Evolutionary conservation across 2,888 invertebrate species (phyloP).

Genomic region (Pseudococcus jackbeardsleyi): DNA sequence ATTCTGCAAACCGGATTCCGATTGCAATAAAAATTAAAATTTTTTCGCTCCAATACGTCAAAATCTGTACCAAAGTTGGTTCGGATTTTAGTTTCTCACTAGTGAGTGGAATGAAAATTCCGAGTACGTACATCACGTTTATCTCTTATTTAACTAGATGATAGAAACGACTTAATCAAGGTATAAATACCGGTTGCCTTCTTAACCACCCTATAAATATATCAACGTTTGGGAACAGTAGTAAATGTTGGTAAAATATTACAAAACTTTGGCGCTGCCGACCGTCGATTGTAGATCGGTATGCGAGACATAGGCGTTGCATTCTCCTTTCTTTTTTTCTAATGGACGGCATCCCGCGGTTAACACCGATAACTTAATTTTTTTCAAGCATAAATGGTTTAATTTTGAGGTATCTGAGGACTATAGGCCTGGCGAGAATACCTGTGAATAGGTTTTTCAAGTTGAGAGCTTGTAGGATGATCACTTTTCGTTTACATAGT

Average conservation of each 20-base stretch:
- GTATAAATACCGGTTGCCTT: conserved; percentile 51
- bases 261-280: conserved; percentile 49
- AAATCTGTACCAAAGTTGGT: neutral
- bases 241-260: conserved; percentile 57
- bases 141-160: conserved; percentile 46
- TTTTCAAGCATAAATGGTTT: conserved; percentile 13
- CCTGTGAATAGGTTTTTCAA: neutral
- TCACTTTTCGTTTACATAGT: conserved; percentile 16
- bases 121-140: conserved; percentile 14
- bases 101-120: neutral
- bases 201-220: conserved; percentile 57
- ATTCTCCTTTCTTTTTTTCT: conserved; percentile 35
- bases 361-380: conserved; percentile 55
- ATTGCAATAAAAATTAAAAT: neutral
- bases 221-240: conserved; percentile 55
- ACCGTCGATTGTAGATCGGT: conserved; percentile 60
- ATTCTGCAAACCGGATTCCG: neutral
- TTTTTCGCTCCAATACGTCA: neutral
- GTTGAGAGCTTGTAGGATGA: neutral
- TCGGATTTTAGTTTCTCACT: neutral
- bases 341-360: conserved; percentile 26
- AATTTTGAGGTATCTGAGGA: neutral
- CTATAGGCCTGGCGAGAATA: neutral
- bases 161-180: conserved; percentile 51
- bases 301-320: conserved; percentile 40